Evolutionary conservation across 2,888 invertebrate genomes (phyloP).

Genomic region (Thymelicus acteon): DNA sequence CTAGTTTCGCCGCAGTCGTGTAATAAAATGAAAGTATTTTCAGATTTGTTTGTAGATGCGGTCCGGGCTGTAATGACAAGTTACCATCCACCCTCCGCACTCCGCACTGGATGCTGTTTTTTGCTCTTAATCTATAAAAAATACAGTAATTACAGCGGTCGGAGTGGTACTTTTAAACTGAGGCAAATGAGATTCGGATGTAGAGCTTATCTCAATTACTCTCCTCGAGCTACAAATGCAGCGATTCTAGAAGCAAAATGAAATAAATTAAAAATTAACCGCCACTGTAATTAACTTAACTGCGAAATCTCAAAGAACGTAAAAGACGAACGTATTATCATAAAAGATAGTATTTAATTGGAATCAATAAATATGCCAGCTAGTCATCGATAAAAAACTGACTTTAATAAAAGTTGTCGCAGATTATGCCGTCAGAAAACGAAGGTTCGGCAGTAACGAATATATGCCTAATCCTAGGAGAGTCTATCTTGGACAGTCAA

Average conservation of each 20-base stretch:
- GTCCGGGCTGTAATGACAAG: not conserved
- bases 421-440: too few relatives aligned
- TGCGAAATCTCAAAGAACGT: not conserved
- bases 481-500: too few relatives aligned
- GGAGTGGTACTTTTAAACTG: slow-evolving; percentile 18
- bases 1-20: slow-evolving; percentile 3
- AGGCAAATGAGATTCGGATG: slow-evolving; percentile 33
- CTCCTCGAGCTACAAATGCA: slow-evolving; percentile 12
- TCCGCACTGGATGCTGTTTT: slow-evolving; percentile 8
- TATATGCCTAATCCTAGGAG: too few relatives aligned
- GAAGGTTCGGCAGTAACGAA: too few relatives aligned
- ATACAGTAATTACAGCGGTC: slow-evolving; percentile 21
- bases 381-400: too few relatives aligned
- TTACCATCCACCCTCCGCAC: not conserved
- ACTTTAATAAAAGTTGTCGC: too few relatives aligned
- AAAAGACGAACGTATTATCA: not conserved
- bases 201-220: slow-evolving; percentile 35
- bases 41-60: not conserved
- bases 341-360: not conserved
- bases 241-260: slow-evolving; percentile 2
- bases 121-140: slow-evolving; percentile 7
- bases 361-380: too few relatives aligned
- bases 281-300: slow-evolving; percentile 8
- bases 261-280: slow-evolving; percentile 14
- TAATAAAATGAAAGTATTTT: not conserved